Conservation (phyloP, 2,888 invertebrate genomes). For the Drosophila tripunctata region DNA sequence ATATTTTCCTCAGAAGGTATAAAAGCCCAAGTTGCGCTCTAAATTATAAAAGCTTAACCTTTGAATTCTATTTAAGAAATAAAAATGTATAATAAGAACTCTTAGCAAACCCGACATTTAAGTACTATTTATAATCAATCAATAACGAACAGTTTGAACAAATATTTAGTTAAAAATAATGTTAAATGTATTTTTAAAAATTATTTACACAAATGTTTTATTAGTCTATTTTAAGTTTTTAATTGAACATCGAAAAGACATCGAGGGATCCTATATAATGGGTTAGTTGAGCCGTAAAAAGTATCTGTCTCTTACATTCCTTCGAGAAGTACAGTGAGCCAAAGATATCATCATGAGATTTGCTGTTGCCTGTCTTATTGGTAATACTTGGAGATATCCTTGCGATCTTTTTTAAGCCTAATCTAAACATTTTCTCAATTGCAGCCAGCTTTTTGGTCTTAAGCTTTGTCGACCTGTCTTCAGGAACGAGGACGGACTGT, state of each 20-base stretch:
- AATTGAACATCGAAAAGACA: not conserved
- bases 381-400: slow-evolving; percentile 1
- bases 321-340: not conserved
- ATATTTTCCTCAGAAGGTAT: no score
- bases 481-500: not conserved
- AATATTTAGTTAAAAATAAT: slow-evolving; percentile 10
- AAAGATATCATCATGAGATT: not conserved
- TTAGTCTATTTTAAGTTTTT: not conserved
- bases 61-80: no score
- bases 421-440: not conserved
- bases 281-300: not conserved
- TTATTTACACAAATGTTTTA: slow-evolving; percentile 33
- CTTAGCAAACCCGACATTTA: not conserved
- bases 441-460: slow-evolving; percentile 17
- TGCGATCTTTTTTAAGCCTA: not conserved
- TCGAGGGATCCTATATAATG: slow-evolving; percentile 28
- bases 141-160: slow-evolving; percentile 1
- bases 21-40: no score
- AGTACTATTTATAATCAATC: no score
- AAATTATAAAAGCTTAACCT: no score
- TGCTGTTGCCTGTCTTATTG: slow-evolving; percentile 17
- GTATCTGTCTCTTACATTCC: slow-evolving; percentile 19
- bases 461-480: not conserved
- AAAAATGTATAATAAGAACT: no score
- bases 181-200: slow-evolving; percentile 9